Conservation (phyloP, 2,113 vertebrate genomes). For the Syngnathoides biaculeatus region DNA sequence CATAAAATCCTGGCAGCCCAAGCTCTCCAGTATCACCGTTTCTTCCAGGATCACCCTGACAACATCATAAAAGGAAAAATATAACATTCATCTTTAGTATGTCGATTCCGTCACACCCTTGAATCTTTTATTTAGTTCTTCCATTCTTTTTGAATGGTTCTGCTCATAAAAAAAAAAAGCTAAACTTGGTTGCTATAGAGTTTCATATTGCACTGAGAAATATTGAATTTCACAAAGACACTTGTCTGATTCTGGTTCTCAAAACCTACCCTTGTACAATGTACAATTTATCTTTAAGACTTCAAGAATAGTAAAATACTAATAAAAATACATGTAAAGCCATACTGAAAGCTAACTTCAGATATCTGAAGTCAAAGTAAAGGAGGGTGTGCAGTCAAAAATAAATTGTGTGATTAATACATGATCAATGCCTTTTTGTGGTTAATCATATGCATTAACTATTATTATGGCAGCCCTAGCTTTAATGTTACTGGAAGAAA, state of each 20-base stretch:
- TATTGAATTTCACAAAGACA: constrained; percentile 1
- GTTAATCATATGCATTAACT: too few species aligned
- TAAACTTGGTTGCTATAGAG: constrained; percentile 7
- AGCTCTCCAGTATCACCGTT: constrained; percentile 69
- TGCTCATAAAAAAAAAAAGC: constrained; percentile 16
- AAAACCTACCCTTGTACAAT: constrained; percentile 25
- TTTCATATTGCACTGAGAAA: constrained; percentile 14
- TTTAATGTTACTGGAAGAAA: neutral
- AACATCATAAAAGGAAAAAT: constrained; percentile 41
- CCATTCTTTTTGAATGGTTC: constrained; percentile 16
- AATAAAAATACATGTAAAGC: neutral
- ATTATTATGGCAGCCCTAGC: neutral
- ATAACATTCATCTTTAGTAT: constrained; percentile 22
- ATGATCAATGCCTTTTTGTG: too few species aligned
- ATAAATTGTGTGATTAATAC: too few species aligned
- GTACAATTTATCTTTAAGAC: neutral
- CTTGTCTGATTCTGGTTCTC: constrained; percentile 25
- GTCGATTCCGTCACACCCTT: constrained; percentile 15
- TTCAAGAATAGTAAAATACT: neutral
- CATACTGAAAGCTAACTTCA: neutral
- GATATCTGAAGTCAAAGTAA: too few species aligned
- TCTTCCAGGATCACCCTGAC: constrained; percentile 70
- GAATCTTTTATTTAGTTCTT: neutral
- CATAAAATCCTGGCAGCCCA: constrained; percentile 72
- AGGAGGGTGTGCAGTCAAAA: too few species aligned